Base-by-base conservation (phyloP, 2,888 invertebrate genomes). In the Theretra japonica region DNA sequence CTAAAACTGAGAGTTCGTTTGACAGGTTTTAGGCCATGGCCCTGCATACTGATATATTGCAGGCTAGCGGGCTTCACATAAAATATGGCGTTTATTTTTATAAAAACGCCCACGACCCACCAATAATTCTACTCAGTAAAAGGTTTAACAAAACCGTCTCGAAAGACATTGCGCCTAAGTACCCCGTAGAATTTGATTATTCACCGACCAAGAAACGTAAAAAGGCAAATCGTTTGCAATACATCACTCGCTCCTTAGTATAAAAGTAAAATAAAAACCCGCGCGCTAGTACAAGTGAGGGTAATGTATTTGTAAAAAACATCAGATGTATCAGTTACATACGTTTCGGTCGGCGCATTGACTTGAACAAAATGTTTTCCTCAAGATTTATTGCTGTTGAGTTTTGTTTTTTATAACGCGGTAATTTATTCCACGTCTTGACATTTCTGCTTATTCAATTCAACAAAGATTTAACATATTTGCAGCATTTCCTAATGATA, bases 201-300 rank as follows among this genome's bases (percentile, higher is more conserved):
- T 60, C 48, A 50, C 28, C 50, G 17, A 53, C 41, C 21, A 62
- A 53, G 53, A 28, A 53, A 60, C 70, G 48, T 69, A 28, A 69
- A 56, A 25, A 41, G 23, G 28, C 60, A 70, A 50, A 69, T 69
- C 21, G 60, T 7, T 62, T n/a, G 60, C 21, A 53, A 70, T 70
- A 70, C 62, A 70, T 70, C 70, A 70, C 65, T 56, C 53, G 30
- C 33, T 70, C 30, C 41, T 60, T 70, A 60, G 50, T 21, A 70
- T 53, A 65, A 60, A 70, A 56, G 48, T 56, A 33, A 70, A 70
- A n/a, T 60, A 60, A 70, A 70, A 53, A 33, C 23, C 30, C 30
- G 33, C 19, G 65, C 21, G 33, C 59, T 50, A 53, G 56, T 56
- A 60, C 30, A 48, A 60, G 59, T 30, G 48, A 56, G 53, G 62